These are phyloP conservation scores for Napeogenes sylphis DNA, from an alignment of 2,888 invertebrate species.

Conservation along the genomic window DNA sequence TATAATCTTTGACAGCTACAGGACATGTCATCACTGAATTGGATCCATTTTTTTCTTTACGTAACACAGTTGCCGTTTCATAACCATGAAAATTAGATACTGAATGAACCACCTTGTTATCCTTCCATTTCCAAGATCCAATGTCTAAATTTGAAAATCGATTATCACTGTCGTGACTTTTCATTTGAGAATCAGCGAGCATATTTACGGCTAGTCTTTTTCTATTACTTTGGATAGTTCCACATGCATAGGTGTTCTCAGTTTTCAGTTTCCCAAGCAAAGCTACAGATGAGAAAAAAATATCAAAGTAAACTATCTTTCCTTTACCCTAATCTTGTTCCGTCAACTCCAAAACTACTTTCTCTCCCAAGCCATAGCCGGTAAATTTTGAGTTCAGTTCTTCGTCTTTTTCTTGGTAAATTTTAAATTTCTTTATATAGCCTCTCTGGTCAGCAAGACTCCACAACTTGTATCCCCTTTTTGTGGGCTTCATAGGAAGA, in stretches of 20 bases:
- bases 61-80: constrained; percentile 17
- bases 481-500: constrained; percentile 23
- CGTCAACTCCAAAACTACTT: constrained; percentile 29
- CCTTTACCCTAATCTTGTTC: constrained; percentile 29
- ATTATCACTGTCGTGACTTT: constrained; percentile 29
- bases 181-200: constrained; percentile 29
- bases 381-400: constrained; percentile 27
- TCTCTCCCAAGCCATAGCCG: constrained; percentile 26
- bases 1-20: constrained; percentile 32
- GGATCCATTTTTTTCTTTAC: constrained; percentile 24
- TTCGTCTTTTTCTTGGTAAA: constrained; percentile 32
- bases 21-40: constrained; percentile 29
- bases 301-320: constrained; percentile 31
- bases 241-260: constrained; percentile 26
- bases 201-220: constrained; percentile 27
- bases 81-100: constrained; percentile 19
- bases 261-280: constrained; percentile 32
- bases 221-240: constrained; percentile 28
- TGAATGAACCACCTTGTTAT: constrained; percentile 24
- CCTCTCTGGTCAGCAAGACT: constrained; percentile 28
- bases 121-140: constrained; percentile 31
- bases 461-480: constrained; percentile 39
- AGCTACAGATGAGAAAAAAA: constrained; percentile 34
- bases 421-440: constrained; percentile 30
- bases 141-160: constrained; percentile 31